Conservation (phyloP, 1,140 invertebrate genomes). For the Ceratitis capitata region DNA sequence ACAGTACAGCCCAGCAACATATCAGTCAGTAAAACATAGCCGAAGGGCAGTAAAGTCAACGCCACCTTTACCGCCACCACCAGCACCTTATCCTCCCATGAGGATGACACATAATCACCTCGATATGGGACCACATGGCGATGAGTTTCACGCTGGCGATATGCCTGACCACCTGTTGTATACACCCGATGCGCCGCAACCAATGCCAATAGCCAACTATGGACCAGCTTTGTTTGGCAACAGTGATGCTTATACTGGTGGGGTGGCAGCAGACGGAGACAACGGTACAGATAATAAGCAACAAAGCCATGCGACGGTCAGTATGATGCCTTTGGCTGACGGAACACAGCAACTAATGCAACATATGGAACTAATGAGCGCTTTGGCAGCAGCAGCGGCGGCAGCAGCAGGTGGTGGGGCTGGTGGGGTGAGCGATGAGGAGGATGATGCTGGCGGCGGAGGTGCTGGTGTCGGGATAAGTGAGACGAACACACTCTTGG, state of each 20-base stretch:
- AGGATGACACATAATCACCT: neutral
- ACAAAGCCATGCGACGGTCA: constrained; percentile 16
- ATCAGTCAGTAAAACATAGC: neutral
- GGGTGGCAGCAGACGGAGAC: constrained; percentile 20
- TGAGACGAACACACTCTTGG: neutral
- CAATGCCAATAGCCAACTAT: constrained; percentile 42
- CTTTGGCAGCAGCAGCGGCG: constrained; percentile 22
- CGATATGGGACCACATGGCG: neutral
- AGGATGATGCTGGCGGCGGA: neutral
- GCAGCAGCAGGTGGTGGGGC: neutral
- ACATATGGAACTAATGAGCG: neutral
- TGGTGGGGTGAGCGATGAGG: neutral
- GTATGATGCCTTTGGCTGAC: neutral
- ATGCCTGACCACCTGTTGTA: neutral
- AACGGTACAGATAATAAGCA: constrained; percentile 50
- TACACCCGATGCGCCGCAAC: constrained; percentile 39
- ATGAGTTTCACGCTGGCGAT: neutral
- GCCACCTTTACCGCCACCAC: neutral
- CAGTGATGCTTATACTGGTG: too few relatives aligned
- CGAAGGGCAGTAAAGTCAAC: neutral
- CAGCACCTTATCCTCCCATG: neutral
- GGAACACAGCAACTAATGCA: constrained; percentile 41
- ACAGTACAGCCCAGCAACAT: neutral
- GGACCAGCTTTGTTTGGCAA: neutral
- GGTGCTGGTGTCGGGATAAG: neutral